Evolutionary conservation across 2,113 vertebrate genomes (phyloP), one percentile per base, ranked within the genome.

Genomic region (Mystacornis crossleyi): DNA sequence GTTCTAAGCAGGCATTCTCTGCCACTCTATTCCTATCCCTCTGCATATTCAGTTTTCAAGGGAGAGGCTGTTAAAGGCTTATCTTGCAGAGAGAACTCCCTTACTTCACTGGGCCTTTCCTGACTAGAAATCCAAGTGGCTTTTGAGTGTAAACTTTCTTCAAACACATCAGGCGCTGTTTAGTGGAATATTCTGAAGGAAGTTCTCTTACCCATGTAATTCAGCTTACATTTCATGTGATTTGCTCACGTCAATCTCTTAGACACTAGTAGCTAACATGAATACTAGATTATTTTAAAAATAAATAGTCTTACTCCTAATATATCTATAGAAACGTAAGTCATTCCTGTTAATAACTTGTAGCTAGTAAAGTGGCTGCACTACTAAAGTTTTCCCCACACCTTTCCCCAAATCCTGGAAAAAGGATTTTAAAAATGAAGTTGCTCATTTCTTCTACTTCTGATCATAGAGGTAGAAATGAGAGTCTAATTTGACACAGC

Each of bases 41-140:
- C 50, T 67, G 40, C n/a, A 53, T 89, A 94, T 82, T 89, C 77
- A 25, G 34, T 96, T 95, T 96, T 93, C 36, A 55, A 78, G 36
- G 26, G 71, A 90, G 62, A 83, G 53, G 25, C 48, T 86, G 34
- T 69, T 74, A 58, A 73, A 86, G 58, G 40, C 38, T 85, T 91
- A 80, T 93, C 82, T 82, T 45, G 40, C 82, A 60, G n/a, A 38
- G 61, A 90, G 25, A 80, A 67, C 36, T 90, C 18, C 47, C 16
- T 45, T 57, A 4, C 38, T 85, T 83, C 70, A 82, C 20, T 42
- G 28, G 83, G n/a, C 45, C 45, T 77, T 77, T 88, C 10, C 53
- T 75, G 61, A 53, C 54, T 83, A 58, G 55, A 90, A 86, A 86
- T 69, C n/a, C 26, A 86, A 88, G 40, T 43, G 29, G 33, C 73